Evolutionary conservation across 2,797 vertebrate genomes (phyloP).

Genomic region (Sebastes kiyomatsui): DNA sequence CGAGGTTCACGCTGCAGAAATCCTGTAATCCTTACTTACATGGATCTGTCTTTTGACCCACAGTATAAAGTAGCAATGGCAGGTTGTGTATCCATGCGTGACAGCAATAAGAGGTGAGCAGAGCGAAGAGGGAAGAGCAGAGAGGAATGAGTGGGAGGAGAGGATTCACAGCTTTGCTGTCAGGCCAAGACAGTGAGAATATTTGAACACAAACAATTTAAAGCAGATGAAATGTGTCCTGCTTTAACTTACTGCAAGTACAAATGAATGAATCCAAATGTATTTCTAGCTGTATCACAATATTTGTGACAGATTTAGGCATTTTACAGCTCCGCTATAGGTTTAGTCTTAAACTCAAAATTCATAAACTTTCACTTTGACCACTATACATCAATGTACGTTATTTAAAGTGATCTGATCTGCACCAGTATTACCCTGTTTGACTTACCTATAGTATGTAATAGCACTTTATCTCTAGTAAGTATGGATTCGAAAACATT

Average conservation of each 20-base stretch:
- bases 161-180: conserved; percentile 35
- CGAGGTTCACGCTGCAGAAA: conserved; percentile 17
- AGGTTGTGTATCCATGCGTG: conserved; percentile 44
- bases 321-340: not conserved
- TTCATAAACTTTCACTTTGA: not conserved
- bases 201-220: not conserved
- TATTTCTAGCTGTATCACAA: not conserved
- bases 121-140: not conserved
- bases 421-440: not conserved
- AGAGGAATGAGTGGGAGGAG: conserved; percentile 30
- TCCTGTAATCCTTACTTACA: conserved; percentile 42
- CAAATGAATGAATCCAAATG: not conserved
- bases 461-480: not conserved
- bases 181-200: not conserved
- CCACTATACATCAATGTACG: not conserved
- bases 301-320: not conserved
- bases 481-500: not conserved
- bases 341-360: not conserved
- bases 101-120: conserved; percentile 25
- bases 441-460: not conserved
- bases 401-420: not conserved
- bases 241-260: not conserved
- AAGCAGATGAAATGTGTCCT: conserved; percentile 6
- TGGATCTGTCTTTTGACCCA: conserved; percentile 50
- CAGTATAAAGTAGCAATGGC: conserved; percentile 17